Evolutionary conservation across 2,888 invertebrate genomes (phyloP).

Genomic region (Meliscaeva auricollis): DNA sequence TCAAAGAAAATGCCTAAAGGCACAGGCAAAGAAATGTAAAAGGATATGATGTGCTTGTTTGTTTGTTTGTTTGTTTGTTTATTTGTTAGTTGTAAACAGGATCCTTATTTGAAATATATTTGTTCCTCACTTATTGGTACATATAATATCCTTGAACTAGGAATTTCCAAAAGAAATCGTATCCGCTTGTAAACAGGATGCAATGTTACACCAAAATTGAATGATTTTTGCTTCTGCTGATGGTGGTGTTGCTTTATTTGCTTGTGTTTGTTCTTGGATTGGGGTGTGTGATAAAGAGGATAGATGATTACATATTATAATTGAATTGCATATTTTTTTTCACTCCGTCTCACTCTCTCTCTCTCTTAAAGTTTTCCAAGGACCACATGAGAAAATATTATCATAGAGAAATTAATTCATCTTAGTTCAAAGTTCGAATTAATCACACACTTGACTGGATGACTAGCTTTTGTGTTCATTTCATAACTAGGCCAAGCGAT

Average conservation of each 20-base stretch:
- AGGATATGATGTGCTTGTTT: conserved; percentile 30
- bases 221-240: conserved; percentile 9
- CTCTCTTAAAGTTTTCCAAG: neutral
- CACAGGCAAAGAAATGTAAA: conserved; percentile 22
- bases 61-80: conserved; percentile 66
- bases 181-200: conserved; percentile 72
- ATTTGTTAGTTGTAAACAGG: conserved; percentile 74
- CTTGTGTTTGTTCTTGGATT: neutral
- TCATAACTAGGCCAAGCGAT: conserved; percentile 69
- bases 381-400: neutral
- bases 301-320: neutral
- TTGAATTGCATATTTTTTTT: neutral
- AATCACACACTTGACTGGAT: conserved; percentile 72
- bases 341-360: neutral
- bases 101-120: conserved; percentile 73
- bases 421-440: conserved; percentile 63
- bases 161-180: conserved; percentile 56
- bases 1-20: conserved; percentile 65
- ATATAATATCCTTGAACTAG: conserved; percentile 56
- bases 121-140: conserved; percentile 60
- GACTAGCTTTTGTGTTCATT: conserved; percentile 65
- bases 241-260: neutral
- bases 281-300: neutral
- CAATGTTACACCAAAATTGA: conserved; percentile 41
- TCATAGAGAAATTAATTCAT: conserved; percentile 65